Conservation (phyloP, 1,140 invertebrate species). For the Pemphigus obesinymphae region DNA sequence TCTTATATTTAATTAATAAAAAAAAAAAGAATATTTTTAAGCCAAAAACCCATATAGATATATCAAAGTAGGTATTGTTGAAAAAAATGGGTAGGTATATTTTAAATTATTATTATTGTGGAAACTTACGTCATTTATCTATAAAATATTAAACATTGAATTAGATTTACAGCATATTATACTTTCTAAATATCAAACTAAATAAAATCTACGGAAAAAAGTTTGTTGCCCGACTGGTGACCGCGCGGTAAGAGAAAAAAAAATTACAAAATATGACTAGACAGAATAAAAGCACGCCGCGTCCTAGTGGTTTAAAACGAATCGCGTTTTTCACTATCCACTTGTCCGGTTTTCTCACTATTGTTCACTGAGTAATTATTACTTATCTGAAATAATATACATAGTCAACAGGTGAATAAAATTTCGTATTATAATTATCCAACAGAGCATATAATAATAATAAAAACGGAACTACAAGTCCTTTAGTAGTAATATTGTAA, state of each 20-base stretch:
- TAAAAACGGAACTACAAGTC: not conserved
- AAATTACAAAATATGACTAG: slow-evolving; percentile 39
- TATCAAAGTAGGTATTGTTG: too few relatives aligned
- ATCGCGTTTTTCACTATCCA: not conserved
- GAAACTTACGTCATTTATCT: not conserved
- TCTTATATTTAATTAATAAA: too few relatives aligned
- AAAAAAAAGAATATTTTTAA: too few relatives aligned
- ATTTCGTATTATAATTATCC: slow-evolving; percentile 23
- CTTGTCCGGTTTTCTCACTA: slow-evolving; percentile 14
- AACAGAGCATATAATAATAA: not conserved
- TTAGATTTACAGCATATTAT: too few relatives aligned
- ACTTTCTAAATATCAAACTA: not conserved
- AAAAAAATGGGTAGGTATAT: too few relatives aligned
- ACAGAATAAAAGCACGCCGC: not conserved
- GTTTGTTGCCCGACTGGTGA: too few relatives aligned
- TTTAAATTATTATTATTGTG: not conserved
- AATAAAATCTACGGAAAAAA: not conserved
- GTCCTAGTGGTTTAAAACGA: slow-evolving; percentile 3
- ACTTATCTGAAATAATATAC: slow-evolving; percentile 4
- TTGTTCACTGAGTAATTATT: slow-evolving; percentile 32
- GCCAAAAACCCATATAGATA: too few relatives aligned
- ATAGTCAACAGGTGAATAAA: not conserved
- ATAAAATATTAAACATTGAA: too few relatives aligned
- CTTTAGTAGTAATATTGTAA: not conserved
- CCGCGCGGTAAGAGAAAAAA: not conserved